Conservation (phyloP, 1,140 invertebrate species). For the Tyrophagus putrescentiae region DNA sequence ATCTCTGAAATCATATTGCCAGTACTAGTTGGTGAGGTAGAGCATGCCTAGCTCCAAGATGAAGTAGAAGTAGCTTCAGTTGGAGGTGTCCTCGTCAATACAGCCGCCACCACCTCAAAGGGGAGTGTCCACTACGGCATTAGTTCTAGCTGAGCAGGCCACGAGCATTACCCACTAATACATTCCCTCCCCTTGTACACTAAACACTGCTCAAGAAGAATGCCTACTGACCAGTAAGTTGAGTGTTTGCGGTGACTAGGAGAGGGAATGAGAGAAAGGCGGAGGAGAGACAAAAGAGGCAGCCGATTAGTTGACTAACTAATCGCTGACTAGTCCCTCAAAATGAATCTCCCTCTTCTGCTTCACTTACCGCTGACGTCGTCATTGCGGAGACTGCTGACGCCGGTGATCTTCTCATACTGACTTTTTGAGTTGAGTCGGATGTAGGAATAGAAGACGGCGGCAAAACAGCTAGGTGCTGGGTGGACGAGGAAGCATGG, state of each 20-base stretch:
- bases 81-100: slow-evolving; percentile 64
- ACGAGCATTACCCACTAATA: too few relatives aligned
- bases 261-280: slow-evolving; percentile 4
- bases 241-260: not conserved
- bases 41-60: slow-evolving; percentile 93
- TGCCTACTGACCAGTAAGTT: not conserved
- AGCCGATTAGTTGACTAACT: slow-evolving; percentile 18
- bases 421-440: slow-evolving; percentile 46
- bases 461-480: slow-evolving; percentile 68
- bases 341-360: too few relatives aligned
- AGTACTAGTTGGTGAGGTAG: slow-evolving; percentile 98
- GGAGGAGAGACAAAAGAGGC: slow-evolving; percentile 21
- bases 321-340: too few relatives aligned
- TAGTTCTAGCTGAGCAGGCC: too few relatives aligned
- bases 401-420: slow-evolving; percentile 51
- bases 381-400: slow-evolving; percentile 54
- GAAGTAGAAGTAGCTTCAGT: slow-evolving; percentile 94
- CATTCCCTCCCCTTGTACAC: not conserved
- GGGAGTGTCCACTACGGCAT: not conserved
- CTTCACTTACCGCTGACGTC: slow-evolving; percentile 36
- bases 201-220: not conserved
- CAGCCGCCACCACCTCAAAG: slow-evolving; percentile 25
- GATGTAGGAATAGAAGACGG: slow-evolving; percentile 79
- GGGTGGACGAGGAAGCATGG: slow-evolving; percentile 37
- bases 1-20: slow-evolving; percentile 50